These are phyloP conservation scores for Cecidostiba fungosa DNA, from an alignment of 2,888 invertebrate species.

Conservation along the genomic window DNA sequence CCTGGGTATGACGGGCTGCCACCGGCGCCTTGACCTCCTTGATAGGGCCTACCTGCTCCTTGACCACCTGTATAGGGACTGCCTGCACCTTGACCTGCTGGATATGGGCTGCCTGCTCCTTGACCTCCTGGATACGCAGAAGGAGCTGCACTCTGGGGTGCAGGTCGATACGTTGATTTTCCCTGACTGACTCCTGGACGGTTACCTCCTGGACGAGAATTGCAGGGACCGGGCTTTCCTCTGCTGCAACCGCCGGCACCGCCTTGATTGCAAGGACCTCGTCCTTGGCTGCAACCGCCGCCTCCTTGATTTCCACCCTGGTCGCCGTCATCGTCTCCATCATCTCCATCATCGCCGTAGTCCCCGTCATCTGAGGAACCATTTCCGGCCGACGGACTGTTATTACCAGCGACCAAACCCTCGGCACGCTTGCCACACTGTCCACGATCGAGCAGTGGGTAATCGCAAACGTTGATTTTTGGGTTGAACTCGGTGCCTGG, in stretches of 20 bases:
- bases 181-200: neutral
- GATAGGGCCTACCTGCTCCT: neutral
- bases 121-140: conserved; percentile 3
- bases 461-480: conserved; percentile 69
- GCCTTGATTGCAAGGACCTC: conserved; percentile 11
- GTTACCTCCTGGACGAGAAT: neutral
- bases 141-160: neutral
- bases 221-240: neutral
- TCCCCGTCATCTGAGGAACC: neutral
- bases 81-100: neutral
- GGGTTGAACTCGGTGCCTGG: conserved; percentile 73
- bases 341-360: neutral
- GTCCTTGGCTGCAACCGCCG: neutral
- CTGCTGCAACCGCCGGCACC: neutral
- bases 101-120: neutral
- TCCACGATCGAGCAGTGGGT: conserved; percentile 68
- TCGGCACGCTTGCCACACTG: conserved; percentile 66
- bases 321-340: neutral
- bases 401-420: neutral
- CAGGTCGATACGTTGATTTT: neutral
- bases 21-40: neutral
- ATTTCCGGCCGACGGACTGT: neutral
- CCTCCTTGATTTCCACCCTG: neutral
- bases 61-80: neutral
- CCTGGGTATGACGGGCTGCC: neutral